Base-by-base conservation (phyloP, 92 coral and sea anemone genomes). In the Isaurus tuberculatus region DNA sequence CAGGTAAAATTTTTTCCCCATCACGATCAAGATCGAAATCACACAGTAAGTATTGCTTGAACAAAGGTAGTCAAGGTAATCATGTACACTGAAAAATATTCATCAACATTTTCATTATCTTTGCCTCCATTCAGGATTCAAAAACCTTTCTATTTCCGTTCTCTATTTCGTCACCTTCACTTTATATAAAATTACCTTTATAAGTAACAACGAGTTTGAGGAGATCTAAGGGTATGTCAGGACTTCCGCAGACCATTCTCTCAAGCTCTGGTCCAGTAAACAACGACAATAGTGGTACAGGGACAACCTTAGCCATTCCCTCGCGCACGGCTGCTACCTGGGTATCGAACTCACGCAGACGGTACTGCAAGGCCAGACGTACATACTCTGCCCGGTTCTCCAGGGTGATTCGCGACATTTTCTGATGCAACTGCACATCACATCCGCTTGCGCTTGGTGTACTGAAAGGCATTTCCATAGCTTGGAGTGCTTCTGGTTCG, bases 401-500 rank as follows among this genome's bases (percentile, higher is more conserved):
- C 72, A 94, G 83, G 48, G 94, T 73, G 53, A 96, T 92, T 49
- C 84, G 73, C 26, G 85, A 85, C 60, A 92, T 87, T 87, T 96
- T 96, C 40, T 89, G 82, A 81, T 94, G 96, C 63, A 96, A 88
- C 83, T 91, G 98, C 20, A 94, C 92, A 63, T 96, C 99, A 48
- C 91, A 90, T 65, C 99, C 99, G 84, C 99, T 96, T 75, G 99
- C 99, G 85, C 99, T 96, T 0, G 99, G 99, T 29, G 99, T 96
- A 77, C 96, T 94, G 70, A 96, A 96, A 23, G 99, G 97, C 99
- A 96, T 96, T 80, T 94, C 97, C 99, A 96, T 96, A 28, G 99
- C 98, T 86, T 96, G 98, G 79, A 96, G 92, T 13, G 97, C 91
- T 36, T 90, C 92, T 4, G 93, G 87, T 46, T 94, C 99, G 91